Conservation (phyloP, 2,888 invertebrate genomes). For the Himalopsyche kuldschensis region DNA sequence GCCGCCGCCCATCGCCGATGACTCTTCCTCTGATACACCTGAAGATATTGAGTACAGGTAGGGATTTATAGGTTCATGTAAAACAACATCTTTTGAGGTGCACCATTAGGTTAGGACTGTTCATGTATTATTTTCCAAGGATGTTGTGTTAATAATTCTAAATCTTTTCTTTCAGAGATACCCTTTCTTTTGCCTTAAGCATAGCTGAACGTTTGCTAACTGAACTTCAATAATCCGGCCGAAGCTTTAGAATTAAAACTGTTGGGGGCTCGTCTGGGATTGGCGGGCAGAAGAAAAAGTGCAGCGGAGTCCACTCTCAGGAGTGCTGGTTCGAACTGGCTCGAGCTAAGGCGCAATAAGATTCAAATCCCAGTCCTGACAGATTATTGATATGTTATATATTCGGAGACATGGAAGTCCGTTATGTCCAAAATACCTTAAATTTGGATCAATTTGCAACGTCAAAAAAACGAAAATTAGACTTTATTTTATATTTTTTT, state of each 20-base stretch:
- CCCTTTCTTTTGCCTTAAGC: conserved; percentile 78
- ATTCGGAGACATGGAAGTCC: too few relatives aligned
- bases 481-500: too few relatives aligned
- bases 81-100: too few relatives aligned
- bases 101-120: too few relatives aligned
- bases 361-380: too few relatives aligned
- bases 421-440: too few relatives aligned
- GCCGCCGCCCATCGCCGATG: conserved; percentile 49
- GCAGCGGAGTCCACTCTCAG: conserved; percentile 84
- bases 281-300: conserved; percentile 82
- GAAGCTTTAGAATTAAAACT: conserved; percentile 70
- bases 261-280: conserved; percentile 77
- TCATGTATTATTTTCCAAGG: neutral
- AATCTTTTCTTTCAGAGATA: conserved; percentile 58
- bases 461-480: too few relatives aligned
- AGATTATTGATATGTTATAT: too few relatives aligned
- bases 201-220: conserved; percentile 72
- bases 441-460: too few relatives aligned
- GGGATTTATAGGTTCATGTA: too few relatives aligned
- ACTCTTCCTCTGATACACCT: conserved; percentile 46
- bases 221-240: conserved; percentile 72
- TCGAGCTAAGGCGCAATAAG: too few relatives aligned
- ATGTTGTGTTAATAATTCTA: neutral
- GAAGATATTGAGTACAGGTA: conserved; percentile 54
- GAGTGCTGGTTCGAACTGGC: too few relatives aligned